phyloP scores from a whole-genome alignment of 2,797 vertebrate genomes.

The Manis pentadactyla region DNA sequence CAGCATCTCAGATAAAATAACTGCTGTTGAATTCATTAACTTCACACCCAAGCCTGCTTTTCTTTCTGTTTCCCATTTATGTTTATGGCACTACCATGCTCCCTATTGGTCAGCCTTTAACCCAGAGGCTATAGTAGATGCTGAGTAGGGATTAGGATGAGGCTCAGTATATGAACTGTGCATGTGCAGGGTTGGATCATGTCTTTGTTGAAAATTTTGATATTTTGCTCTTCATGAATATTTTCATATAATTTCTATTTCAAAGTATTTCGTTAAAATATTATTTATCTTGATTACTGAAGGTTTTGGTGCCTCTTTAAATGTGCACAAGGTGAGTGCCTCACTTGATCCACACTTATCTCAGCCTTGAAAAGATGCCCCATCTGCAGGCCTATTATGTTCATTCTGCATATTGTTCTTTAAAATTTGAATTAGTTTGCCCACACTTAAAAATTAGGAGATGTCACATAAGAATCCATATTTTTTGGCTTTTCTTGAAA shows the following conservation, averaged over 20 bases:
- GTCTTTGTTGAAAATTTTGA: not conserved
- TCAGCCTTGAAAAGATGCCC: not conserved
- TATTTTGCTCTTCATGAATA: not conserved
- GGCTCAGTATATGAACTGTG: not conserved
- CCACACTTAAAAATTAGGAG: not conserved
- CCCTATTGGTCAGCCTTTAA: not conserved
- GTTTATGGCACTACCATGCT: not conserved
- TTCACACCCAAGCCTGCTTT: not conserved
- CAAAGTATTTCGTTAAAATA: not conserved
- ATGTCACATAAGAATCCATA: not conserved
- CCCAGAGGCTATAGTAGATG: not conserved
- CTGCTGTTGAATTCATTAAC: not conserved
- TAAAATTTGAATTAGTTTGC: not conserved
- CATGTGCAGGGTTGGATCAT: not conserved
- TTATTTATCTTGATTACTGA: not conserved
- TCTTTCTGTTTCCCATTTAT: not conserved
- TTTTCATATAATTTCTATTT: not conserved
- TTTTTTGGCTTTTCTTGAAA: slow-evolving; percentile 18
- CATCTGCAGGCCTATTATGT: not conserved
- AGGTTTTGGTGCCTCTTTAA: not conserved
- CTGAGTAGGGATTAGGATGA: not conserved
- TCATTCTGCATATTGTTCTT: not conserved
- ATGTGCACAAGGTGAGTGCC: not conserved
- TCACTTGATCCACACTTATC: not conserved
- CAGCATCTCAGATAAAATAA: not conserved